Evolutionary conservation across 2,888 invertebrate genomes (phyloP), one percentile per base, ranked within the genome.

Genomic region (Peribatodes rhomboidaria): DNA sequence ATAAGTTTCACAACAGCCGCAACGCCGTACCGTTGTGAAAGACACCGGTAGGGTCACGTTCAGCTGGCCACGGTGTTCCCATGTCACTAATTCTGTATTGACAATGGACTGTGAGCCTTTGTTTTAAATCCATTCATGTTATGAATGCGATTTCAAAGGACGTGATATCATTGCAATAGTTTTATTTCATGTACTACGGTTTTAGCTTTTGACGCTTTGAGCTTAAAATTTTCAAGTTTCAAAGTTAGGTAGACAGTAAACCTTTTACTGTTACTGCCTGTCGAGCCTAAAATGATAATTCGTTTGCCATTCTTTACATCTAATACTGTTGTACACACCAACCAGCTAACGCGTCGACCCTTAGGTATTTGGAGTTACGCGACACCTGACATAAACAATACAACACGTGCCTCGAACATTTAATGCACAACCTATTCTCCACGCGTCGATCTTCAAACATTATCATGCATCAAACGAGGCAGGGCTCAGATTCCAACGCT

Each of bases 1-100:
- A 63, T 72, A 67, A 68, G 75, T 85, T 82, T 82, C 81, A 73
- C 78, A 82, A 84, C 75, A 70, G 18, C 56, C 58, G 52, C 46
- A n/a, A n/a, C n/a, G n/a, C n/a, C n/a, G 37, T 27, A 6, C 70
- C 54, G 71, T 76, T 77, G 76, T 69, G 55, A 59, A 49, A 65
- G 53, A 58, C 49, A 52, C 59, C 56, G 60, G 59, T 55, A 66
- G 54, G 44, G 35, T 54, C 35, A 46, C 31, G 46, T 33, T 54
- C 47, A 39, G 53, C 39, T 53, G 33, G 14, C 71, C 53, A 75
- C 58, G n/a, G 46, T 44, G 44, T 63, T 62, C 65, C 54, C 63
- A 63, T 57, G 60, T 44, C 27, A 41, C 46, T 49, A 13, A 39
- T 52, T 44, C n/a, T 41, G 47, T 39, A 62, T 33, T 61, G 50